These are phyloP conservation scores for Notothenia rossii DNA, from an alignment of 2,113 vertebrate genomes.

Conservation along the genomic window DNA sequence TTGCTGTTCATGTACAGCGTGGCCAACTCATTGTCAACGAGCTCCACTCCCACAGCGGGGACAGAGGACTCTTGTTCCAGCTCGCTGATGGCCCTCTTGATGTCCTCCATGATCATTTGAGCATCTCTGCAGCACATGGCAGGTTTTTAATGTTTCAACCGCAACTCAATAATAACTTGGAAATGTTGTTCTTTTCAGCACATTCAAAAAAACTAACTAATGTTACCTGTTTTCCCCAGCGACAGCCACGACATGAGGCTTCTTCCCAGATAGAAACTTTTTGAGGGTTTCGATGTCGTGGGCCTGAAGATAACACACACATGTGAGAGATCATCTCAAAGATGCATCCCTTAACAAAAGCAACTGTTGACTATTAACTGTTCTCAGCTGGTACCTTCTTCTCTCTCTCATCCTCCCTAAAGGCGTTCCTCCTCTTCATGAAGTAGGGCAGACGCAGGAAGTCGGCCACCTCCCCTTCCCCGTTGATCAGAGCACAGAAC, in stretches of 20 bases:
- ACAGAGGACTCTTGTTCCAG: constrained; percentile 97
- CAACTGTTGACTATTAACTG: neutral
- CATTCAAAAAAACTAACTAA: neutral
- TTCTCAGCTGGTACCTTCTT: constrained; percentile 88
- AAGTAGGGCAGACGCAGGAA: constrained; percentile 96
- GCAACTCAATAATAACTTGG: neutral
- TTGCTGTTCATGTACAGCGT: constrained; percentile 99
- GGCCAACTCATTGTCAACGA: constrained; percentile 95
- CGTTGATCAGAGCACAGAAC: constrained; percentile 95
- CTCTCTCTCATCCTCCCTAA: constrained; percentile 95
- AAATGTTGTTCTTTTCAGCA: neutral
- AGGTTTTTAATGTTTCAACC: neutral
- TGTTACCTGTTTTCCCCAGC: constrained; percentile 93
- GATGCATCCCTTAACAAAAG: neutral
- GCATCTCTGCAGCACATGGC: constrained; percentile 86
- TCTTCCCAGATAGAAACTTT: constrained; percentile 95
- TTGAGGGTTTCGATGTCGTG: constrained; percentile 95
- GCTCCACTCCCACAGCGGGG: constrained; percentile 93
- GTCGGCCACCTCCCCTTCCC: constrained; percentile 97
- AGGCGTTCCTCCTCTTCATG: constrained; percentile 96
- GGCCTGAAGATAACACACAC: constrained; percentile 80
- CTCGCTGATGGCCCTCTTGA: constrained; percentile 94
- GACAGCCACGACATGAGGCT: constrained; percentile 95
- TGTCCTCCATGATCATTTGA: constrained; percentile 98
- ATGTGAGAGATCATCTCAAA: constrained; percentile 9